Evolutionary conservation across 92 coral and sea anemone genomes (phyloP), one percentile per base, ranked within the genome.

Genomic region (Porites evermanni): DNA sequence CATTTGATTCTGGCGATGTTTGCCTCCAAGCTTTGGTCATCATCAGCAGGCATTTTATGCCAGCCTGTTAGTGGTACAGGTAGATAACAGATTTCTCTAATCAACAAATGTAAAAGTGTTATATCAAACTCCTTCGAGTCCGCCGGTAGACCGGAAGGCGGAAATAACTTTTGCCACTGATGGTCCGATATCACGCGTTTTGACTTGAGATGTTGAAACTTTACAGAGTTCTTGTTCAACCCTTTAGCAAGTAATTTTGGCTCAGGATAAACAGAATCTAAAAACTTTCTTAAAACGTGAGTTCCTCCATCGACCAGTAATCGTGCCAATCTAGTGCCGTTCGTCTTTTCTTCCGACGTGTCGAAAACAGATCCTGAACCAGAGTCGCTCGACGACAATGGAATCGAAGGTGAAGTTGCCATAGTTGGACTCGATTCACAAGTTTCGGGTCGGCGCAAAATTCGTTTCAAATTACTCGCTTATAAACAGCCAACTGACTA

Each of bases 91-190:
- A 91, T 44, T 8, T 82, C 84, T 66, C 75, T 53, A 21, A 91
- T 53, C 58, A 92, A 67, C 4, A 92, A 53, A 68, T 82, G 84
- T 29, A 92, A 64, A 64, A 91, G 79, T 0, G 94, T 67, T 20
- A 91, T 88, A 69, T 91, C 91, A 79, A 88, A 91, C 51, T 69
- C 61, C 17, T 64, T 53, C 3, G 88, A 84, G 44, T 79, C 88
- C 20, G 87, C 88, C 20, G 87, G 53, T 2, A 60, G 79, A 19
- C 87, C 92, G 0, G 94, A 65, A 6, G 52, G 19, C 12, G 91
- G 94, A 68, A 70, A 91, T 58, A 88, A 71, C 73, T 53, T 51
- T 20, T 83, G 56, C 94, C 94, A 88, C 53, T 91, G 91, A 14
- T 38, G 26, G 60, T 67, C 78, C 11, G 64, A 78, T 18, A 91